These are phyloP conservation scores for Laterallus jamaicensis DNA, from an alignment of 2,113 vertebrate genomes.

Conservation along the genomic window DNA sequence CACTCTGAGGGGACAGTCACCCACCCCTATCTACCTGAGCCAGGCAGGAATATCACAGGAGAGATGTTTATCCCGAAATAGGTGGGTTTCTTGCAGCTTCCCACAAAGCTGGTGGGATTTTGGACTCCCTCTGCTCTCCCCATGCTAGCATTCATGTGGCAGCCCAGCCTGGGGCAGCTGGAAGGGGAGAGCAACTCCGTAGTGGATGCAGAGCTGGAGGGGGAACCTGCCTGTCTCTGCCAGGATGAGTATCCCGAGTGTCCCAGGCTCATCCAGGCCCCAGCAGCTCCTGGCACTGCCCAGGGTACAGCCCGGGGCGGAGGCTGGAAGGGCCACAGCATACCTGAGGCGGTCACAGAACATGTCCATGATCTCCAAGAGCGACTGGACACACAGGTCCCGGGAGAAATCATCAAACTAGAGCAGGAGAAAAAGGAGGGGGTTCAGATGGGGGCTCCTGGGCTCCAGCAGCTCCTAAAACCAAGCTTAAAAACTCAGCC, in stretches of 20 bases:
- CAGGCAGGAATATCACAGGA: rapidly evolving
- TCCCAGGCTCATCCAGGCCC: neutral
- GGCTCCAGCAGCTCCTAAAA: neutral
- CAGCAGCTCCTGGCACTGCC: rapidly evolving
- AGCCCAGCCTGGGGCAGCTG: rapidly evolving
- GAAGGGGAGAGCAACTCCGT: neutral
- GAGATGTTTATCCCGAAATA: neutral
- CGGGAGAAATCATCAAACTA: conserved; percentile 98
- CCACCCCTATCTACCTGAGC: neutral
- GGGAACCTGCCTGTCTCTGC: neutral
- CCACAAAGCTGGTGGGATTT: neutral
- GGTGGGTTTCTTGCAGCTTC: neutral
- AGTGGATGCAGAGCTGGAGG: too few species aligned
- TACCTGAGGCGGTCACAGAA: conserved; percentile 94
- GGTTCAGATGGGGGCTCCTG: neutral
- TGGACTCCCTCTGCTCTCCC: neutral
- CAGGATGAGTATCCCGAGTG: neutral
- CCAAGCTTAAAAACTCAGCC: neutral
- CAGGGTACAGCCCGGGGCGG: rapidly evolving
- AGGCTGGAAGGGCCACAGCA: neutral
- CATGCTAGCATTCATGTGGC: rapidly evolving
- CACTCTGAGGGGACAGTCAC: neutral
- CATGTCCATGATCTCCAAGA: conserved; percentile 98
- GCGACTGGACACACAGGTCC: conserved; percentile 90
- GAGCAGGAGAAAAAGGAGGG: neutral